Evolutionary conservation across 2,797 vertebrate species (phyloP), one percentile per base, ranked within the genome.

Genomic region (Masticophis lateralis): DNA sequence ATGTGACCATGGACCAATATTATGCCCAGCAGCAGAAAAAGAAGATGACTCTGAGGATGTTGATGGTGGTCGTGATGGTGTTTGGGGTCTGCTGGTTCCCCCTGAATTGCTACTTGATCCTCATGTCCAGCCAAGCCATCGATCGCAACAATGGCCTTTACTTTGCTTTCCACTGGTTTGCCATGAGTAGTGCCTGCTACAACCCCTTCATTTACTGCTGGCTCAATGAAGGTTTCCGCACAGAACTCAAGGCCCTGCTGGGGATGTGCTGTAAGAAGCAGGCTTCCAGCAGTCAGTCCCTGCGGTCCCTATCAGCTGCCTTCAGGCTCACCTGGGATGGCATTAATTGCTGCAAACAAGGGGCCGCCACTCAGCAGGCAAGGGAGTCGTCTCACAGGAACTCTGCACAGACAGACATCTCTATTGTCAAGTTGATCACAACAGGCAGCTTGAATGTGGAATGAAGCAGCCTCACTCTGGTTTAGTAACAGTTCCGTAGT

Each of bases 121-220:
- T 99, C 69, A 97, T 99, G 89, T 99, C 98, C 94, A 99, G 98
- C 93, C 98, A 98, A 96, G 98, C 98, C 94, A 98, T 99, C 94
- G 97, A 97, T 94, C 98, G 98, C n/a, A 98, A 98, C 95, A 99
- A 99, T 0, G 97, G 97, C n/a, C 95, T 99, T 22, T 99, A 99
- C 95, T 99, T 99, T n/a, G 98, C 98, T 94, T 98, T 99, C 92
- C 99, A 99, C 96, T 99, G 98, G 99, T 97, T 99, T 6, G 99
- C 98, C 88, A 99, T 99, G 98, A 99, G 98, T 97, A 99, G 98
- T 95, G 99, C 98, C 89, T 99, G 98, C 96, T 99, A 99, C 98
- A 99, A 99, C 95, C 99, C 99, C 47, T 99, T 99, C 97, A 99
- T 99, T 96, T 99, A 99, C 97, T 99, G 98, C 95, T 99, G 98